Evolutionary conservation across 53 echinoderm and acorn worm genomes (phyloP), one percentile per base, ranked within the genome.

Genomic region (Astropecten irregularis): DNA sequence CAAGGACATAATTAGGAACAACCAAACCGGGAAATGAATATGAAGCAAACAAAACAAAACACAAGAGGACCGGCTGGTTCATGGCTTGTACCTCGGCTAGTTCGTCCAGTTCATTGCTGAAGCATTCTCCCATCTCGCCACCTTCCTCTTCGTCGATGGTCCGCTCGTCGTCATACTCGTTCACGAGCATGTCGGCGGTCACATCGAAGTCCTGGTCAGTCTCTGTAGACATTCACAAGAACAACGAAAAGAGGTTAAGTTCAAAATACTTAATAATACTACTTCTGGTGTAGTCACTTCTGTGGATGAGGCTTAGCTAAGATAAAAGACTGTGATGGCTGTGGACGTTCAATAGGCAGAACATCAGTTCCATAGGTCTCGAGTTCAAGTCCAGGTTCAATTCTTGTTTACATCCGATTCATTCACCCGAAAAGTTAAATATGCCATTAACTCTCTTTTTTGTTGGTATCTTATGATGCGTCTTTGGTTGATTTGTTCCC

Each of bases 131-230:
- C 68, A 93, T 91, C n/a, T 93, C 89, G 32, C 56, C 57, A 18
- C 71, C 81, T 77, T 96, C 96, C 60, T 96, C 96, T 46, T 96
- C 96, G 46, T 96, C 96, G 30, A 96, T 73, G 15, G 96, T 96
- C 31, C 85, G 73, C 51, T 96, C 96, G 56, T 96, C 96, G 70
- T 96, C 96, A 68, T 60, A 84, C 4, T 93, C 93, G 25, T 93
- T 84, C 20, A 87, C 87, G 66, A 93, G 83, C 84, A 90, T 90
- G 58, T 93, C 93, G 0, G 93, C 87, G 3, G 90, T 44, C 28
- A 87, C 79, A 34, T 93, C 90, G 87, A 93, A 93, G 68, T 93
- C 93, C 40, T 88, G 87, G 58, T 93, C 93, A 50, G 89, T 82
- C 44, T 89, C 93, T 79, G 71, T n/a, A n/a, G n/a, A n/a, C 52